Conservation (phyloP, 2,888 invertebrate genomes). For the Penaeus monodon region DNA sequence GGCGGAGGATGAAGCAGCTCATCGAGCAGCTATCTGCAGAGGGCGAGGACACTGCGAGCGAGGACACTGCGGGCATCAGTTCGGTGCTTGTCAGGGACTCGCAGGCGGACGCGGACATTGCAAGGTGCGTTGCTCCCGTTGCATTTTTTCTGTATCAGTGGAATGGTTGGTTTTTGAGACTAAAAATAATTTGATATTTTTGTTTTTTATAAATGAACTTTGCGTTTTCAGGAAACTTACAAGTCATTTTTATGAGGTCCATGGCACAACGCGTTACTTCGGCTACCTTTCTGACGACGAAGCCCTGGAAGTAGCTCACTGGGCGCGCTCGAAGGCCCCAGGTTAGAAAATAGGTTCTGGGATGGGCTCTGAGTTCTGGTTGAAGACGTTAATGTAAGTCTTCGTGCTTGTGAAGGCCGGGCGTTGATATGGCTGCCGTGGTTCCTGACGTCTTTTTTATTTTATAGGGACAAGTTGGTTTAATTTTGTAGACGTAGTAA, state of each 20-base stretch:
- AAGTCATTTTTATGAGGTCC: constrained; percentile 44
- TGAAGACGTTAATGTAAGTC: too few relatives aligned
- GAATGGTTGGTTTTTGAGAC: too few relatives aligned
- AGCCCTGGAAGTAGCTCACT: constrained; percentile 33
- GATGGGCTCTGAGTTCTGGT: too few relatives aligned
- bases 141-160: too few relatives aligned
- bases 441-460: not conserved
- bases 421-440: not conserved
- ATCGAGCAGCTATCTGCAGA: not conserved
- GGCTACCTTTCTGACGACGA: constrained; percentile 49
- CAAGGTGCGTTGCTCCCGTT: constrained; percentile 22
- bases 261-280: constrained; percentile 45
- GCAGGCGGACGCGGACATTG: constrained; percentile 26
- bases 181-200: not conserved
- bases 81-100: constrained; percentile 38
- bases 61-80: not conserved
- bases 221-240: constrained; percentile 34
- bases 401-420: too few relatives aligned
- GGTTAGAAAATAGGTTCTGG: constrained; percentile 8
- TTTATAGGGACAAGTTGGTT: not conserved
- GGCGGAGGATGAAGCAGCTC: constrained; percentile 7
- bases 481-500: not conserved
- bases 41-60: not conserved
- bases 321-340: constrained; percentile 45
- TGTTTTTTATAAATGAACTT: not conserved